Conservation (phyloP, 2,888 invertebrate genomes). For the Polylopha cassiicola region DNA sequence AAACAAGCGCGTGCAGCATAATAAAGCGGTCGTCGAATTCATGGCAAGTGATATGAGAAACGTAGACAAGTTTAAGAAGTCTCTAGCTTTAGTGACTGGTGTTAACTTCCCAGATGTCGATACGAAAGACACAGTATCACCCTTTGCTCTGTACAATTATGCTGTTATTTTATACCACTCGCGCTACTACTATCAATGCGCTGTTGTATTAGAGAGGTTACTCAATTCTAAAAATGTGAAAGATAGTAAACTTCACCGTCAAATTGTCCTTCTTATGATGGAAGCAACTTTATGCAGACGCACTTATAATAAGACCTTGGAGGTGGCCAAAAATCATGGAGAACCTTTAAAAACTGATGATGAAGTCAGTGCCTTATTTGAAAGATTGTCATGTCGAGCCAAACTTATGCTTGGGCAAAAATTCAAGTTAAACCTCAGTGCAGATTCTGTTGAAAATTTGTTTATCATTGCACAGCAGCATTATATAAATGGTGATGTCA, state of each 20-base stretch:
- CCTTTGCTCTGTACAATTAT: slow-evolving; percentile 83
- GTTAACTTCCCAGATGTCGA: slow-evolving; percentile 66
- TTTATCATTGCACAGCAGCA: slow-evolving; percentile 67
- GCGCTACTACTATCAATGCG: slow-evolving; percentile 84
- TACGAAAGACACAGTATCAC: slow-evolving; percentile 51
- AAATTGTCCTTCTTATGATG: slow-evolving; percentile 55
- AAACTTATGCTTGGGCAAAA: slow-evolving; percentile 56
- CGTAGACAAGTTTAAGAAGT: slow-evolving; percentile 83
- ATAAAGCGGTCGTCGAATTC: slow-evolving; percentile 90
- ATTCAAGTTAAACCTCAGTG: slow-evolving; percentile 47
- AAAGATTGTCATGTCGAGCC: slow-evolving; percentile 60
- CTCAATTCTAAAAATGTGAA: slow-evolving; percentile 54
- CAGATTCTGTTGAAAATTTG: slow-evolving; percentile 64
- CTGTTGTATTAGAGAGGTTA: slow-evolving; percentile 58
- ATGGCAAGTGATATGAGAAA: slow-evolving; percentile 85
- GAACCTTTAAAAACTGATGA: slow-evolving; percentile 52
- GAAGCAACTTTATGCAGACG: slow-evolving; percentile 66
- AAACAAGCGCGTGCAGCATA: slow-evolving; percentile 87
- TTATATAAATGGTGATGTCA: slow-evolving; percentile 62
- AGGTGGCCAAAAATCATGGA: slow-evolving; percentile 55
- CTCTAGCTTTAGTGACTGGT: slow-evolving; percentile 79
- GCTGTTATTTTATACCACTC: slow-evolving; percentile 87
- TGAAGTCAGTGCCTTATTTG: slow-evolving; percentile 54
- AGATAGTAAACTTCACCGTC: slow-evolving; percentile 56
- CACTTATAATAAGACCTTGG: slow-evolving; percentile 62